Conservation (phyloP, 2,888 invertebrate species). For the Xestia rhomboidea region DNA sequence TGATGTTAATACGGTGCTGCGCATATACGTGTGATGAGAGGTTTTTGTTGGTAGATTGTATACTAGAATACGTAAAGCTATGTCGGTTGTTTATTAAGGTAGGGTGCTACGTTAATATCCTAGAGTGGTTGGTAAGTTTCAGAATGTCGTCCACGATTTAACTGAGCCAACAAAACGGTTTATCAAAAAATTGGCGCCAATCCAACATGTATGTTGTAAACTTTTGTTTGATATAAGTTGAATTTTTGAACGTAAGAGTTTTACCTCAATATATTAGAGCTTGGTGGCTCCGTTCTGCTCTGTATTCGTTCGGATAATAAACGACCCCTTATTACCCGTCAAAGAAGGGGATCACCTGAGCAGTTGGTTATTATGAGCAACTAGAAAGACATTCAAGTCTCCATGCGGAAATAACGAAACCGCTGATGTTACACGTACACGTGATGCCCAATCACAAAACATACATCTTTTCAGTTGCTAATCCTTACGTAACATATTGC, state of each 20-base stretch:
- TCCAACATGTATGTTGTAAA: conserved; percentile 84
- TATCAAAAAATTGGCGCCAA: conserved; percentile 75
- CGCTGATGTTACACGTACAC: background rate
- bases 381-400: background rate
- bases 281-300: background rate
- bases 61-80: no score
- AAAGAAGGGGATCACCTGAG: background rate
- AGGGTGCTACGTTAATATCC: background rate
- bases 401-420: background rate
- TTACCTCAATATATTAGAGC: background rate
- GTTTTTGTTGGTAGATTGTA: no score
- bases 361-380: background rate
- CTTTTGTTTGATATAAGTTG: conserved; percentile 61
- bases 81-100: no score
- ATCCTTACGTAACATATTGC: background rate
- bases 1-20: background rate
- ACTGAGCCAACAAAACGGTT: conserved; percentile 14
- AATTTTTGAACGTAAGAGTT: background rate
- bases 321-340: background rate
- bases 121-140: background rate
- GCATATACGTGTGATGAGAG: no score
- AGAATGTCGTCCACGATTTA: conserved; percentile 4
- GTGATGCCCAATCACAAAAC: background rate
- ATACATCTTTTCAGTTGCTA: background rate
- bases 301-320: background rate